Evolutionary conservation across 2,888 invertebrate species (phyloP).

Genomic region (Napeogenes sylphis): DNA sequence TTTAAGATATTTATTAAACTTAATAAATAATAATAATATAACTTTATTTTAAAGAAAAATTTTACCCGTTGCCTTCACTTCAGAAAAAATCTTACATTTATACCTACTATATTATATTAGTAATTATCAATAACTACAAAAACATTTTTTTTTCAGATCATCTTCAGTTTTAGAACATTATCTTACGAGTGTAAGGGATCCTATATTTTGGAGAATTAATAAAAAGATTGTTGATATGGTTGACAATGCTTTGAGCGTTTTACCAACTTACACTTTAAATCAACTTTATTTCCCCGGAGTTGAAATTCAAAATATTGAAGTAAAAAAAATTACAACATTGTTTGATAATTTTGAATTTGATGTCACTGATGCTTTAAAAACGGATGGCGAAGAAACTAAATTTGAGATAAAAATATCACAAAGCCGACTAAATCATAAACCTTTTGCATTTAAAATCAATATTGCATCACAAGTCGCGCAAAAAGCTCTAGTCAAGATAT

Average conservation of each 20-base stretch:
- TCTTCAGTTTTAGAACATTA: constrained; percentile 64
- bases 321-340: constrained; percentile 81
- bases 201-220: constrained; percentile 82
- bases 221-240: constrained; percentile 78
- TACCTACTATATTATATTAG: too few relatives aligned
- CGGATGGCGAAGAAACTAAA: constrained; percentile 45
- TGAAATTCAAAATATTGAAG: constrained; percentile 77
- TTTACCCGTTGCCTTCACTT: too few relatives aligned
- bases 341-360: constrained; percentile 82
- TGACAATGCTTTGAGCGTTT: constrained; percentile 74
- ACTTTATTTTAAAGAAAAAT: too few relatives aligned
- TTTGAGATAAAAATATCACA: constrained; percentile 73
- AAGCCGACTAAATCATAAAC: constrained; percentile 83
- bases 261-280: constrained; percentile 76
- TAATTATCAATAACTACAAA: too few relatives aligned
- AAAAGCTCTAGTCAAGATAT: constrained; percentile 80
- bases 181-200: constrained; percentile 82
- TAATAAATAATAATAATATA: neutral
- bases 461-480: constrained; percentile 78
- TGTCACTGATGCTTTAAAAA: constrained; percentile 78
- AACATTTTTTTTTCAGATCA: constrained; percentile 42
- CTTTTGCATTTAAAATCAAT: constrained; percentile 81
- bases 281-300: constrained; percentile 81
- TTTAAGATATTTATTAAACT: constrained; percentile 22
- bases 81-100: too few relatives aligned